Evolutionary conservation across 2,797 vertebrate species (phyloP), one percentile per base, ranked within the genome.

Genomic region (Sebastiscus tertius): DNA sequence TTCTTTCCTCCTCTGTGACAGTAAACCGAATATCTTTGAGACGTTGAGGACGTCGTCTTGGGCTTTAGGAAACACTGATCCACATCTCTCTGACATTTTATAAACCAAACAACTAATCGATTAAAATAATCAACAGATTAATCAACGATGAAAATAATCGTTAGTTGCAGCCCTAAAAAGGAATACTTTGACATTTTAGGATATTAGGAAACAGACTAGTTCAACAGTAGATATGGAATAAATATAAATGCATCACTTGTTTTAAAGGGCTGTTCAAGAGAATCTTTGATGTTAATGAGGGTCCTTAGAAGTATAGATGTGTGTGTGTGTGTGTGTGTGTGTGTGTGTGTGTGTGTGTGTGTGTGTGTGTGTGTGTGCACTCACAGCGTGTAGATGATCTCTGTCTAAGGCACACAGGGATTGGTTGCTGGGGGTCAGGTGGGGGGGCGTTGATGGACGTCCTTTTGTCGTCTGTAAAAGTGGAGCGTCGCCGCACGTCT

Each of bases 351-450:
- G 42, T 36, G 54, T 52, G 27, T 54, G 62, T 54, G 42, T 36
- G 54, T 52, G 27, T 54, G 62, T 54, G 42, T 36, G 54, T 65
- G 74, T 18, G 4, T 8, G 58, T 36, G 59, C 2, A 72, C 95
- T 93, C 66, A 98, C 98, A 96, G 5, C 95, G 96, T 3, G 95
- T 90, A 0, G 95, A 93, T 0, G 95, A 95, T 83, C 96, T 96
- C 72, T 96, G 97, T 65, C 98, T 95, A 82, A 98, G 95, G 79
- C 95, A 95, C 16, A 97, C 93, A 27, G 96, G 95, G 1, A 94
- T 26, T 1, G 86, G 80, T 46, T 82, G 92, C 56, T 77, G 94
- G 68, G 76, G 86, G 75, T 97, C 97, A 7, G 94, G 14, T 0
- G 95, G 90, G 72, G 94, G 94, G 72, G 94, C 95, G 0, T 86